Evolutionary conservation across 2,797 vertebrate genomes (phyloP), one percentile per base, ranked within the genome.

Genomic region (Threskiornis aethiopicus): DNA sequence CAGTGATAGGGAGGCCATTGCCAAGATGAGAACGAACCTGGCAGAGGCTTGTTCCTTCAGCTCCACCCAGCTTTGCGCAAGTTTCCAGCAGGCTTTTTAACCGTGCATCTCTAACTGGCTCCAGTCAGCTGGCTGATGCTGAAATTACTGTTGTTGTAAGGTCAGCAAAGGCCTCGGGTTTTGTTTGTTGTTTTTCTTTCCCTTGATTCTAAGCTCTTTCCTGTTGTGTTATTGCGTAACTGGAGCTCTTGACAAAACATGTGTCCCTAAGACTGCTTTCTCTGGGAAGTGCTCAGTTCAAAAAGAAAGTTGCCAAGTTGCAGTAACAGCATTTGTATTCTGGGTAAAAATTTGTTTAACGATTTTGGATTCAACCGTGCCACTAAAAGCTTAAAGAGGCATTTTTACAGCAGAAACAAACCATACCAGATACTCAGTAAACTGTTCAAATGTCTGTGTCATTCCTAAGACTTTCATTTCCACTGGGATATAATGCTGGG

Each of bases 401-500:
- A 15, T 51, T 61, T 76, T 58, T 19, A n/a, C 78, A 51, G 28
- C 42, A 93, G 90, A 78, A 94, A 76, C 69, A 81, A 89, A 39
- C 62, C 42, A 25, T n/a, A 57, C 22, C 39, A 59, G 94, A 57
- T 21, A 51, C 44, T 61, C 67, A 84, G 75, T 77, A 87, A 85
- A 77, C 90, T 77, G 59, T 25, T 87, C 92, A 92, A 52, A 83
- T 83, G 59, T 71, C 90, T 80, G 31, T 85, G 93, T 71, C 78
- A 67, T 95, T 87, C 80, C 35, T 25, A 33, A 87, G 78, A 67
- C n/a, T 85, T 85, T 87, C 61, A 75, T 91, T 95, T 92, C 92
- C 75, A 85, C 67, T 35, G 92, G 54, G 90, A 80, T 55, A 31
- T 51, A 75, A 89, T 75, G 64, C 57, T 87, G 86, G 75, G 82